Percentiles rank a stretch among this genome's conserved stretches.
Evolutionary conservation across 2,797 vertebrate genomes (phyloP).

Genomic region (Molothrus aeneus): DNA sequence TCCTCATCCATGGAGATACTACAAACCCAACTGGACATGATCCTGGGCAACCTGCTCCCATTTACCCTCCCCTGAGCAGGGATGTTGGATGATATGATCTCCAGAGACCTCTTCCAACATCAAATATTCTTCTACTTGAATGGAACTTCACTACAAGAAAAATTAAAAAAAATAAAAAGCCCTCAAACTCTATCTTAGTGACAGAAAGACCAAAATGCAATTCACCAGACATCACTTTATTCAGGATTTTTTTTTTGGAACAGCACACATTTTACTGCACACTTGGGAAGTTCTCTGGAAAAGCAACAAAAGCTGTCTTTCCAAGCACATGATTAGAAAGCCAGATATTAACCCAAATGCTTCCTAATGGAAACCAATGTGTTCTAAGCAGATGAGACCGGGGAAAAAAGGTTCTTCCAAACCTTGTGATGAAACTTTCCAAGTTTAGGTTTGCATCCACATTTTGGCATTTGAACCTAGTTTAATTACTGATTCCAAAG

Average conservation of each 20-base stretch:
- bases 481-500: background rate
- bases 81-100: background rate
- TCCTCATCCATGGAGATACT: background rate
- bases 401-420: background rate
- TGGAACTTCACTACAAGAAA: background rate
- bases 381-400: background rate
- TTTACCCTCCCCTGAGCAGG: background rate
- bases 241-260: background rate
- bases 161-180: background rate
- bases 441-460: background rate
- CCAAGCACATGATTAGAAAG: background rate
- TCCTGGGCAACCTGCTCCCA: background rate
- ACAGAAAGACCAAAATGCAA: background rate
- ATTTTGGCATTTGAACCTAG: background rate
- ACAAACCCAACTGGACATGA: background rate
- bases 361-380: background rate
- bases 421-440: background rate
- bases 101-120: background rate
- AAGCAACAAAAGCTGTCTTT: background rate
- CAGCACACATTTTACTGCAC: background rate
- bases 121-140: background rate
- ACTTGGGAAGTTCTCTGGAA: slow-evolving; percentile 9
- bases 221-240: background rate
- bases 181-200: background rate
- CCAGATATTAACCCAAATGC: background rate